Evolutionary conservation across 1,140 invertebrate genomes (phyloP), one percentile per base, ranked within the genome.

Genomic region (Drosophila neocordata): DNA sequence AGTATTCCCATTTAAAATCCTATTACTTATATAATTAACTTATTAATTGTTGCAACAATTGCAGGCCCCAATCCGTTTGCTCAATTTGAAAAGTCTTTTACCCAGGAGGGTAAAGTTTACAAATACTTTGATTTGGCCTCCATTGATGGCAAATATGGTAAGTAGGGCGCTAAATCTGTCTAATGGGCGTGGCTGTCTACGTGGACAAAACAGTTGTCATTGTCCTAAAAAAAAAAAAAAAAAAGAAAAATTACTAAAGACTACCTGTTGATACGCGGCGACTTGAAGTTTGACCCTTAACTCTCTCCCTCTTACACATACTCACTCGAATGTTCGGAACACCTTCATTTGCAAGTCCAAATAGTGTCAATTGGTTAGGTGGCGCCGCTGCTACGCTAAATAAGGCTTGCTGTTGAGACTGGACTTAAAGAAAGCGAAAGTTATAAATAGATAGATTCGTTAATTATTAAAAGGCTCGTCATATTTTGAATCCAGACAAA

Each of bases 111-210:
- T 0, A 94, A 95, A 51, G 92, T 94, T 1, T 97, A 94, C 79
- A 94, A 94, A 65, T 98, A 96, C 89, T 98, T 94, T 92, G 95
- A 97, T 92, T 79, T 98, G 31, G 83, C 93, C 24, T 78, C 92
- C 51, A 92, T 96, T 90, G 94, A 95, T 82, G 90, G 93, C 65
- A 94, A 96, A 93, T 97, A 97, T 94, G 95, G 96, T 98, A 93
- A 95, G 93, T 82, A 0, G 44, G 18, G 11, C 22, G 1, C 12
- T 8, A 9, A 5, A 5, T 4, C 3, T 24, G 48, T 18, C 34
- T 1, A 18, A 20, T 6, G 70, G 70, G 69, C 2, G 52, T 44
- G 60, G 12, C 52, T 79, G 70, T 1, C 37, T 60, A 74, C 77
- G 77, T 79, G 66, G 37, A 56, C n/a, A 35, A 20, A 6, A 52